These are phyloP conservation scores for Sitta carolinensis DNA, from an alignment of 2,797 vertebrate genomes.

Conservation along the genomic window DNA sequence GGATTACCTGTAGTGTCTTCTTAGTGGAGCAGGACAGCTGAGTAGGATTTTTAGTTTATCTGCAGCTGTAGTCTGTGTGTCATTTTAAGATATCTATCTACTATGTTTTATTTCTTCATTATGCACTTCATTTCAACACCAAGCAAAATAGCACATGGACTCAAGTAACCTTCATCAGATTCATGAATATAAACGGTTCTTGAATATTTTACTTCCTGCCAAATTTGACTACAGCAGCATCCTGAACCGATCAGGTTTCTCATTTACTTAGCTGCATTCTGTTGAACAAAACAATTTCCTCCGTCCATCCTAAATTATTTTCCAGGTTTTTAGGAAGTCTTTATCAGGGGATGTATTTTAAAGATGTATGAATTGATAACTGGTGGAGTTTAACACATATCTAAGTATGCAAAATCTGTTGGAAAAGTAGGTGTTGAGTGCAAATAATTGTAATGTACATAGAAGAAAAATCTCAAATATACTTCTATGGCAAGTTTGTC, in stretches of 20 bases:
- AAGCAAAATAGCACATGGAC: background rate
- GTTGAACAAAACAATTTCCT: background rate
- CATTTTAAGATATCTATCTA: background rate
- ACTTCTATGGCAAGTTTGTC: background rate
- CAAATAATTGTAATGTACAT: background rate
- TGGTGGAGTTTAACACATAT: background rate
- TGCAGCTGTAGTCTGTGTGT: background rate
- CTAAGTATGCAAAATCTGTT: background rate
- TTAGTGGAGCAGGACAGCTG: background rate
- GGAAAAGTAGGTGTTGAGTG: background rate
- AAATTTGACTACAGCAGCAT: background rate
- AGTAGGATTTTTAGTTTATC: background rate
- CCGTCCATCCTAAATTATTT: background rate
- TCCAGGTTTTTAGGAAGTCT: background rate
- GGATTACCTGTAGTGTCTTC: background rate
- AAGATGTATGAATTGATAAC: background rate
- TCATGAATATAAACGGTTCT: background rate
- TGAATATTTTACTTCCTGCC: background rate
- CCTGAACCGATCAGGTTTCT: background rate
- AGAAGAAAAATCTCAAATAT: background rate
- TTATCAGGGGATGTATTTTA: background rate
- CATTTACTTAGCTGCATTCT: background rate
- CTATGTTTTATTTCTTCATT: background rate
- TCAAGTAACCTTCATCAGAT: background rate
- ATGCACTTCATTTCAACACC: background rate